phyloP scores from a whole-genome alignment of 2,113 vertebrate species.

The Tetraodon nigroviridis region DNA sequence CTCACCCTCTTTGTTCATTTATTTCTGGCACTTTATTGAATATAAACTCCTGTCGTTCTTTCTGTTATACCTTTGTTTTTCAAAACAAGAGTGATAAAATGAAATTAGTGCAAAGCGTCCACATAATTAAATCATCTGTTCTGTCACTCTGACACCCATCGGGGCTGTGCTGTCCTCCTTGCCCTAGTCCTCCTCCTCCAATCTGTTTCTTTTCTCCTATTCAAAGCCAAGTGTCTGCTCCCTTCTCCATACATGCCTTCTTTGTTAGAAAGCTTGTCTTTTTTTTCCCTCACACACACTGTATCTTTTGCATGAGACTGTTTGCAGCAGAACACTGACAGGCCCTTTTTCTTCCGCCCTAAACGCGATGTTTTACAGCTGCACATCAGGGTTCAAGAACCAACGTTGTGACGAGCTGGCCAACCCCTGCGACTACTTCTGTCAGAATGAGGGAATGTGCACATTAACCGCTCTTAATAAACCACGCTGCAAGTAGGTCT shows the following conservation, averaged over 20 bases:
- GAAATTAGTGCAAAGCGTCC: too few species aligned
- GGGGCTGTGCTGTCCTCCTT: too few species aligned
- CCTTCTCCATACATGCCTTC: too few species aligned
- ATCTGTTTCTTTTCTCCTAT: too few species aligned
- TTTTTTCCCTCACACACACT: conserved; percentile 18
- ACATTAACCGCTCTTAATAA: conserved; percentile 99
- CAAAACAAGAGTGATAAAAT: too few species aligned
- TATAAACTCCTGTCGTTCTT: neutral
- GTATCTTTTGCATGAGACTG: neutral
- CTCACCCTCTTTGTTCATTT: too few species aligned
- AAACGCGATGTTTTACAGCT: conserved; percentile 97
- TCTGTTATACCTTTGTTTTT: neutral
- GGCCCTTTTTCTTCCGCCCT: conserved; percentile 60
- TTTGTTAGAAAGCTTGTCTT: too few species aligned
- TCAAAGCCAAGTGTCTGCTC: too few species aligned
- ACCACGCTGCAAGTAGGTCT: conserved; percentile 99
- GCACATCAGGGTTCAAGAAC: conserved; percentile 99
- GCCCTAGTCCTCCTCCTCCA: too few species aligned
- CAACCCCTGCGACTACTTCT: conserved; percentile 99
- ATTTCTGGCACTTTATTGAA: neutral
- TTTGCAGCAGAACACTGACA: conserved; percentile 17
- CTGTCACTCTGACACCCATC: too few species aligned
- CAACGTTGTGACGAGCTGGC: conserved; percentile 99
- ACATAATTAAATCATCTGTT: too few species aligned
- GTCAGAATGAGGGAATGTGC: conserved; percentile 99